These are phyloP conservation scores for Drosophila yooni DNA, from an alignment of 2,888 invertebrate species.

Conservation along the genomic window DNA sequence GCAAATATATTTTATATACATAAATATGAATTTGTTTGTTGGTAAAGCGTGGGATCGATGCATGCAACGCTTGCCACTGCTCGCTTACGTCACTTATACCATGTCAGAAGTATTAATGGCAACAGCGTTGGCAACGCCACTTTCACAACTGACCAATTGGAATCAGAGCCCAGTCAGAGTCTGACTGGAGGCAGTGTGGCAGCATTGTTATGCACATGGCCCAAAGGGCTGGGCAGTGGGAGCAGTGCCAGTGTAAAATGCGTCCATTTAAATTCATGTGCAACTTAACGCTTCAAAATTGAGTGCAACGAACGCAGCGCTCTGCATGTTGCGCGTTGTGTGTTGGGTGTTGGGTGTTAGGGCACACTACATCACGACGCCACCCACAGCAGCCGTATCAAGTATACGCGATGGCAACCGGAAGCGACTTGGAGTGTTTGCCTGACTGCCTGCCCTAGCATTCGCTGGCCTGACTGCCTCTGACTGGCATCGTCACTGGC, in stretches of 20 bases:
- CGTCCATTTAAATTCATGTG: slow-evolving; percentile 78
- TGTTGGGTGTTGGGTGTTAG: slow-evolving; percentile 13
- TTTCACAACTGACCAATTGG: slow-evolving; percentile 32
- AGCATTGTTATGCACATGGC: slow-evolving; percentile 44
- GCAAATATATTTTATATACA: background rate
- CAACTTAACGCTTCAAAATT: slow-evolving; percentile 81
- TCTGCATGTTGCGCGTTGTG: slow-evolving; percentile 9
- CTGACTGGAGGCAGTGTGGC: slow-evolving; percentile 10
- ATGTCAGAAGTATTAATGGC: slow-evolving; percentile 66
- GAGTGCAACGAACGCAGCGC: slow-evolving; percentile 78
- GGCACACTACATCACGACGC: slow-evolving; percentile 30
- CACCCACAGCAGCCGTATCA: slow-evolving; percentile 69
- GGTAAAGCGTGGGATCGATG: background rate
- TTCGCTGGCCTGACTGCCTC: slow-evolving; percentile 34
- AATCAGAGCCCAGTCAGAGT: slow-evolving; percentile 29
- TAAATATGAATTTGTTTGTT: background rate
- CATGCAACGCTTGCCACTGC: background rate
- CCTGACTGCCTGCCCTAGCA: slow-evolving; percentile 50
- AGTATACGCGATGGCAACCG: slow-evolving; percentile 77
- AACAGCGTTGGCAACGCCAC: slow-evolving; percentile 18
- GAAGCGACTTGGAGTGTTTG: slow-evolving; percentile 80
- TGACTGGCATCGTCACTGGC: slow-evolving; percentile 10
- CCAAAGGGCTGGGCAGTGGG: slow-evolving; percentile 2
- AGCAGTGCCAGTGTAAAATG: slow-evolving; percentile 14
- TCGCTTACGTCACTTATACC: slow-evolving; percentile 7